phyloP scores from a whole-genome alignment of 2,797 vertebrate genomes.

The Pygocentrus nattereri region DNA sequence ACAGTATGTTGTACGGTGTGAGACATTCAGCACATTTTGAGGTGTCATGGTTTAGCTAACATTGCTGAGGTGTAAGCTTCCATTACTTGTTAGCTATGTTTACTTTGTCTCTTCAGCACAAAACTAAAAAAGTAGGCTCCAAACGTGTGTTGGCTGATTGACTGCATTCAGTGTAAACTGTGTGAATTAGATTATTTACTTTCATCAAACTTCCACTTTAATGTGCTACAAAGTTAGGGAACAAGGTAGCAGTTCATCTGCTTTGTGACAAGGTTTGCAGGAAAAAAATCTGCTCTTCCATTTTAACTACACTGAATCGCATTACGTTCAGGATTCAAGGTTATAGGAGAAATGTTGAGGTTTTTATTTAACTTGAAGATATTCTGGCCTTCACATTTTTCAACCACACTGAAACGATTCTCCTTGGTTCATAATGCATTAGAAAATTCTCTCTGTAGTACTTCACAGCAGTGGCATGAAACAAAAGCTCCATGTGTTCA shows the following conservation, averaged over 20 bases:
- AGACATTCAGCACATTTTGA: neutral
- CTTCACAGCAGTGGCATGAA: conserved; percentile 25
- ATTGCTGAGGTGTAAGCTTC: neutral
- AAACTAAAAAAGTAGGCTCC: neutral
- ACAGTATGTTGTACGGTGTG: too few species aligned
- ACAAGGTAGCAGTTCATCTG: conserved; percentile 12
- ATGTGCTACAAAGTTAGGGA: neutral
- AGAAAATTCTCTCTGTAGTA: conserved; percentile 12
- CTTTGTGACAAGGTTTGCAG: conserved; percentile 1
- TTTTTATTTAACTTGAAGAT: neutral
- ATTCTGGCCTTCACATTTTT: conserved; percentile 11
- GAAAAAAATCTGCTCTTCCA: neutral
- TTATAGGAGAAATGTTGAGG: neutral
- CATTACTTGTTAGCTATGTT: neutral
- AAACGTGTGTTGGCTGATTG: neutral
- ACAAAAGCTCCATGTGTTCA: conserved; percentile 15
- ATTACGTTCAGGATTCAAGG: conserved; percentile 7
- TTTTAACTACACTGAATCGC: neutral
- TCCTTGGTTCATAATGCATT: conserved; percentile 11
- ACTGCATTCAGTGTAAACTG: neutral
- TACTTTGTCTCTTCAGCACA: neutral
- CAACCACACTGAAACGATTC: neutral
- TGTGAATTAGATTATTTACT: too few species aligned
- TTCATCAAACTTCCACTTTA: neutral
- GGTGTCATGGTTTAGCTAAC: neutral